Base-by-base conservation (phyloP, 2,888 invertebrate genomes). In the Synergus gifuensis region DNA sequence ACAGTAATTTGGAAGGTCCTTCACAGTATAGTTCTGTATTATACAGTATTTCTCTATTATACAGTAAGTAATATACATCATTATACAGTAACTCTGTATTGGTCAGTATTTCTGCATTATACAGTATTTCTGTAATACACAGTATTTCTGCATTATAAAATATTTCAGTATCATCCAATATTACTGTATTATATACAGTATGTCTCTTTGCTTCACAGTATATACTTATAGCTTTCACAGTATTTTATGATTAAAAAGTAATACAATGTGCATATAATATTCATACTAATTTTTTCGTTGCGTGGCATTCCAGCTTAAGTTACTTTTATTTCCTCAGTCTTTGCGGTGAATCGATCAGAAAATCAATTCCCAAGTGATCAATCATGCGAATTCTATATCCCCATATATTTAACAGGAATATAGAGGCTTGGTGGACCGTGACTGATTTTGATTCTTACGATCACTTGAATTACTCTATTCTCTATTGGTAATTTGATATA, bases 401-500 rank as follows among this genome's bases (percentile, higher is more conserved):
- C 11, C 18, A 49, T 46, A 46, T 67, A 49, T 73, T 49, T 18
- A 66, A 66, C 8, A 3, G 44, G 66, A n/a, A 66, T 66, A 66
- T 42, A 42, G 42, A 66, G 42, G 22, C 22, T 0, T 54, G 28
- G n/a, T 73, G 49, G n/a, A 46, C n/a, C 49, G 49, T 54, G 16
- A 73, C 28, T 73, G 73, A 73, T 36, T 69, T 69, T 69, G 28
- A 73, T 28, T 73, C 73, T 36, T 73, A 73, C 54, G n/a, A 28
- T 36, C 73, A 54, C 49, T 73, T 73, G 28, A 54, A 73, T 54
- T 40, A 73, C 73, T 28, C 49, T 8, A 73, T 69, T 22, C 11
- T 60, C 12, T 60, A 22, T 60, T n/a, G 60, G 60, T 11, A 60
- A 60, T 60, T 22, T 60, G 22, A 60, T 60, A 60, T 60, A 12